These are phyloP conservation scores for Epizoanthus illoricatus DNA, from an alignment of 92 coral and sea anemone species.

Conservation along the genomic window DNA sequence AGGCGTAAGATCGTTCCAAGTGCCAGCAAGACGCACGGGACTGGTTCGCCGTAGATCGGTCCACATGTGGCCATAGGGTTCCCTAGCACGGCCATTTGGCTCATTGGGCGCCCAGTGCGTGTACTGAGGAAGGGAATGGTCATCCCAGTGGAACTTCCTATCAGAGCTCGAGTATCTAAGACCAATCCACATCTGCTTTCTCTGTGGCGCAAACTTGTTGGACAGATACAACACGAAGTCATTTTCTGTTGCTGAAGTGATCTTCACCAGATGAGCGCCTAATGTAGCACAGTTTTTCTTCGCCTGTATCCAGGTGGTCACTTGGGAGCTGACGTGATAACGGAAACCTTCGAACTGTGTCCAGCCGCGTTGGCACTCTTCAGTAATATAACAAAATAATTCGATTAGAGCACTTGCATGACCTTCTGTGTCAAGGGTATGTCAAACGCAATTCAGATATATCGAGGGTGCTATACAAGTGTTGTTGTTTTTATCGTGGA, in stretches of 20 bases:
- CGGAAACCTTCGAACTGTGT: too few relatives aligned
- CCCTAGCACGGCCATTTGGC: constrained; percentile 7
- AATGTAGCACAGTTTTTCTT: too few relatives aligned
- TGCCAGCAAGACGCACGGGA: background rate
- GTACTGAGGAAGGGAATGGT: constrained; percentile 15
- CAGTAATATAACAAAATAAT: too few relatives aligned
- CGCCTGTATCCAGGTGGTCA: too few relatives aligned
- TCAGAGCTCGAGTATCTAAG: background rate
- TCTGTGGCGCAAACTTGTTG: background rate
- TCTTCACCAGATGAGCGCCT: background rate
- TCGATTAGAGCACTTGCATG: too few relatives aligned
- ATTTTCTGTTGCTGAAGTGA: background rate
- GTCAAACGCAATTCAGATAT: too few relatives aligned
- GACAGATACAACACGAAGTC: background rate
- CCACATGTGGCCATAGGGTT: constrained; percentile 19
- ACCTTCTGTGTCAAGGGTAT: too few relatives aligned
- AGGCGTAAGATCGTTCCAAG: constrained; percentile 13
- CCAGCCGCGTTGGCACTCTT: too few relatives aligned
- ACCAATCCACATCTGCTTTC: background rate
- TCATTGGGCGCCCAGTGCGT: constrained; percentile 22
- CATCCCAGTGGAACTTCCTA: background rate
- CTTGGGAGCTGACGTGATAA: too few relatives aligned
- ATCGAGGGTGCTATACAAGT: too few relatives aligned
- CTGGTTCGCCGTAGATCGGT: background rate
- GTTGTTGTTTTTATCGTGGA: too few relatives aligned